Conservation (phyloP, 2,888 invertebrate species). For the Empis livida region DNA sequence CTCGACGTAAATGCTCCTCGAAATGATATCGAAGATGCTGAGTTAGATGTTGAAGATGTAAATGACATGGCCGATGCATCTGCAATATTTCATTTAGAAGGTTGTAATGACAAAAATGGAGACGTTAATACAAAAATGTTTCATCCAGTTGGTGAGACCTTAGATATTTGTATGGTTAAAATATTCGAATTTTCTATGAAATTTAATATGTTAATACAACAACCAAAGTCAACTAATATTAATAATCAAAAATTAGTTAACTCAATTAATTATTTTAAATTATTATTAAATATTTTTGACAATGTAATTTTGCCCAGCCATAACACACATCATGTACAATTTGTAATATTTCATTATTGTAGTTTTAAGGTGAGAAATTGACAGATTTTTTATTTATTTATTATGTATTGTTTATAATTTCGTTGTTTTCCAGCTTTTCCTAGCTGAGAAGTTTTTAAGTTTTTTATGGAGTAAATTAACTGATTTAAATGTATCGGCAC, state of each 20-base stretch:
- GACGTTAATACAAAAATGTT: conserved; percentile 24
- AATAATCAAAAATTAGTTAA: conserved; percentile 18
- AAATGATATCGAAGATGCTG: conserved; percentile 44
- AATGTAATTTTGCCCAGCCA: conserved; percentile 70
- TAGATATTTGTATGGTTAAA: conserved; percentile 68
- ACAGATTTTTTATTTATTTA: background rate
- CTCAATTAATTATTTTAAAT: conserved; percentile 36
- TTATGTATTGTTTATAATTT: background rate
- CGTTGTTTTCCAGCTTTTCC: background rate
- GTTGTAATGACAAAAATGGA: conserved; percentile 16
- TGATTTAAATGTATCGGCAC: conserved; percentile 47
- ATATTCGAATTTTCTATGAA: conserved; percentile 47
- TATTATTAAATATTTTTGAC: conserved; percentile 59
- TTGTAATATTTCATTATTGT: conserved; percentile 58
- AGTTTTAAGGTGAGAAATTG: conserved; percentile 43
- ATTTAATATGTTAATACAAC: background rate
- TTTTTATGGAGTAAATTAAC: conserved; percentile 62
- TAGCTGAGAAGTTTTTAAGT: conserved; percentile 51
- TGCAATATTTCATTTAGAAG: conserved; percentile 30
- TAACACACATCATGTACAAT: conserved; percentile 68
- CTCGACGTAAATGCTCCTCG: conserved; percentile 57
- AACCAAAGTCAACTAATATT: background rate
- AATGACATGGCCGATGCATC: conserved; percentile 26
- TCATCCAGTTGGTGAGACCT: conserved; percentile 46
- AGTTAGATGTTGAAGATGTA: conserved; percentile 35